phyloP scores from a whole-genome alignment of 2,888 invertebrate species.

The Cyrtodaria siliqua region DNA sequence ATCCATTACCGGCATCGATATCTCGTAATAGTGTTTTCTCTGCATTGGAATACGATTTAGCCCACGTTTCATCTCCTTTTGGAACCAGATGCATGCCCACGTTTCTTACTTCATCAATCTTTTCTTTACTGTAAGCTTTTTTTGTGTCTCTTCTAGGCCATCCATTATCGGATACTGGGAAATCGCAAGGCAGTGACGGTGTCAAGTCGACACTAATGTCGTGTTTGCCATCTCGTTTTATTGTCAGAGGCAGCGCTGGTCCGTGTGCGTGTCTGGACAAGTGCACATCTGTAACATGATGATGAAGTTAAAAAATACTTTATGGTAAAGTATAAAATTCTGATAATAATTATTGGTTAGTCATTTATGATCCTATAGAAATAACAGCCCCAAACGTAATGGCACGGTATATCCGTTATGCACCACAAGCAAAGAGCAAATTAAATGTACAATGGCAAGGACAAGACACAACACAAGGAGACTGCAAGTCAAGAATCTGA shows the following conservation, averaged over 20 bases:
- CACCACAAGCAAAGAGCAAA: too few species aligned
- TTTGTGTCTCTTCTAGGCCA: constrained; percentile 34
- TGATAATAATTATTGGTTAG: too few species aligned
- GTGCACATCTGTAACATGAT: constrained; percentile 21
- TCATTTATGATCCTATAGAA: neutral
- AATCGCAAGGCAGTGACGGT: constrained; percentile 9
- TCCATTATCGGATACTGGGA: constrained; percentile 12
- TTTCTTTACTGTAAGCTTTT: constrained; percentile 12
- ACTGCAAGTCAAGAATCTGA: too few species aligned
- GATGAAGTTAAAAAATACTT: neutral
- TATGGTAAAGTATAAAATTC: neutral
- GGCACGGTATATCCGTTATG: too few species aligned
- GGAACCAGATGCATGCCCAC: constrained; percentile 48
- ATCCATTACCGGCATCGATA: constrained; percentile 45
- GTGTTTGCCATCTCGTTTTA: constrained; percentile 22
- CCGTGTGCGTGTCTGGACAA: constrained; percentile 33
- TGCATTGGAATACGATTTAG: constrained; percentile 37
- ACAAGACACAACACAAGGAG: too few species aligned
- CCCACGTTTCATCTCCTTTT: constrained; percentile 40
- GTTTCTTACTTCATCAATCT: constrained; percentile 14
- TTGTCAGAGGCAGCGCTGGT: constrained; percentile 37
- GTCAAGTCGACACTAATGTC: constrained; percentile 50
- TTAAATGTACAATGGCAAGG: too few species aligned
- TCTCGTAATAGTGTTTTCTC: constrained; percentile 26
- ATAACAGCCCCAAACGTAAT: neutral